Base-by-base conservation (phyloP, 2,797 vertebrate genomes). In the Cryptoblepharus egeriae region DNA sequence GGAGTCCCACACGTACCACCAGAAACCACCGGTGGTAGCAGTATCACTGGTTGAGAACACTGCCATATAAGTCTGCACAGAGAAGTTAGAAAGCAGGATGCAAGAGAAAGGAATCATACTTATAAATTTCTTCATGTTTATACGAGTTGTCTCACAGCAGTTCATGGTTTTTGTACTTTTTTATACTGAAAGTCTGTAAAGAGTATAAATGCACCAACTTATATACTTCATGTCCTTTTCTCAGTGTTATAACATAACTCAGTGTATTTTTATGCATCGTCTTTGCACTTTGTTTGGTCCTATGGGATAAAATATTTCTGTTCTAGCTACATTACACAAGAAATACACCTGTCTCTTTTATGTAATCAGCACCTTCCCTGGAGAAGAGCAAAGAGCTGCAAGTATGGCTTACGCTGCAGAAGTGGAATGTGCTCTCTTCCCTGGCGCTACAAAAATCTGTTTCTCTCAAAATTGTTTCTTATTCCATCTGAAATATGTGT, bases 251-350 rank as follows among this genome's bases (percentile, higher is more conserved):
- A 83, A 69, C 39, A 75, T 52, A 85, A 73, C 24, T 92, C 82
- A 91, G 83, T 84, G 87, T 74, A 57, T 57, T 89, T 93, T 92
- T 60, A 71, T 81, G 77, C 24, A 71, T 60, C 68, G 32, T 82
- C 70, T 75, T 74, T 55, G 30, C 58, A 72, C 74, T 83, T 90
- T 85, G 42, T 71, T 65, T 89, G 71, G 64, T 83, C 85, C 85
- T 45, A 65, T 72, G 91, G 88, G 88, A 81, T 16, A 82, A 90
- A 92, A 86, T 85, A 88, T 92, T 90, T 92, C 82, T 93, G 82
- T 93, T 90, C 91, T 90, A 90, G 52, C 85, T 70, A 76, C 80
- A 61, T 87, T 88, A 81, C 61, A 79, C 49, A 68, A 76, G 82
- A 85, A 93, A 90, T 85, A 89, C 76, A 87, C 78, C 87, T 90